Evolutionary conservation across 2,113 vertebrate genomes (phyloP), one percentile per base, ranked within the genome.

Genomic region (Ceyx margarethae): DNA sequence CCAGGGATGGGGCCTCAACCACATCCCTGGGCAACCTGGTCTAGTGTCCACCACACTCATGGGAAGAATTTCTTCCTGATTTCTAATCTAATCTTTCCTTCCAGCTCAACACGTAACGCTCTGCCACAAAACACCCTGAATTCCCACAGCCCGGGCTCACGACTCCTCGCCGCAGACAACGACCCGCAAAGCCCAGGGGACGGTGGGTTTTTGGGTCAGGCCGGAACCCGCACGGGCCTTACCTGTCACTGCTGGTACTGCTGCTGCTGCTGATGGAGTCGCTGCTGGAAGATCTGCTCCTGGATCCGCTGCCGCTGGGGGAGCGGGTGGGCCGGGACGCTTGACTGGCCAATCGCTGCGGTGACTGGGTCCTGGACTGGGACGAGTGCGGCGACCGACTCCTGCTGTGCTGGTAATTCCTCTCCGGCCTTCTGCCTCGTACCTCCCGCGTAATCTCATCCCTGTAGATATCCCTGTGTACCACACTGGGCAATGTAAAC

Each of bases 201-300:
- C 16, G 4, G n/a, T n/a, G 5, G 5, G 10, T 48, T 93, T 93
- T 29, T 54, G 67, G 78, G 58, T 23, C 2, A 9, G 28, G 75
- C 13, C 53, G 40, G 19, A 61, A 22, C 20, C 11, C 12, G 18
- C 17, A 11, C 33, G 6, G 46, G 94, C 98, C 97, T 69, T 98
- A 99, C 99, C 99, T 99, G 98, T 99, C 99, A 19, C 99, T 99
- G 92, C 98, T 99, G 96, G 98, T 99, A 97, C 98, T 99, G 98
- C 97, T 99, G 98, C 98, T 99, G 97, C 99, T 99, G 98, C 99
- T 99, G 98, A 99, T 97, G 3, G 99, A 99, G 94, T 99, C 99
- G 1, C 99, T 99, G 95, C 99, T 99, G 94, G 99, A 99, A 68
- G 99, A 99, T 82, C 99, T 97, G 95, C 99, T 99, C 74, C 94